These are phyloP conservation scores for Drosophila testacea DNA, from an alignment of 2,888 invertebrate species.

Conservation along the genomic window DNA sequence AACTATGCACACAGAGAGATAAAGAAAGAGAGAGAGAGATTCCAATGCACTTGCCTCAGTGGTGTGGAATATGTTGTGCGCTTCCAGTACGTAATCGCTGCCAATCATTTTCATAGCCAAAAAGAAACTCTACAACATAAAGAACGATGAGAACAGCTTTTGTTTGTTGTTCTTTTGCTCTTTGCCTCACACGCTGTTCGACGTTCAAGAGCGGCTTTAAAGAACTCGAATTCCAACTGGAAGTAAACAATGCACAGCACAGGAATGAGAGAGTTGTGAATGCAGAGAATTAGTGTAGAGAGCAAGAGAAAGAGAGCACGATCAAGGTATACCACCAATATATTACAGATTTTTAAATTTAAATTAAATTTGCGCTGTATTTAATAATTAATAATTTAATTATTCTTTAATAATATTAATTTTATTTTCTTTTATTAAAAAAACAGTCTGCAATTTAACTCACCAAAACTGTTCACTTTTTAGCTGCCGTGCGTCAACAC, in stretches of 20 bases:
- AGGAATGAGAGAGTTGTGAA: constrained; percentile 9
- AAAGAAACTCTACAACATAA: constrained; percentile 20
- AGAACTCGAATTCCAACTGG: constrained; percentile 34
- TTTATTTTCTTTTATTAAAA: background rate
- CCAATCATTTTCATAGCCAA: constrained; percentile 88
- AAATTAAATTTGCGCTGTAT: too few relatives aligned
- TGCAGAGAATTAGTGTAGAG: background rate
- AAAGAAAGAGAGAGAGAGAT: background rate
- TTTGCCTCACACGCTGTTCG: constrained; percentile 56
- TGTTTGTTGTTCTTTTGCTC: constrained; percentile 60
- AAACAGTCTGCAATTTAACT: background rate
- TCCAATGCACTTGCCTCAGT: constrained; percentile 88
- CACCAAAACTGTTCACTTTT: constrained; percentile 3
- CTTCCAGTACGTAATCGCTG: constrained; percentile 94
- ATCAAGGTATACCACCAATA: background rate
- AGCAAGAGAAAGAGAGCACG: background rate
- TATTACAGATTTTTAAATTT: too few relatives aligned
- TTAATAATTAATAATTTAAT: background rate
- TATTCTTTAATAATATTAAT: background rate
- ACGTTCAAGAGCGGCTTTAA: constrained; percentile 59
- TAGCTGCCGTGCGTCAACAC: constrained; percentile 60
- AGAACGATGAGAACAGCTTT: constrained; percentile 35
- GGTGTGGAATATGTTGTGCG: constrained; percentile 95
- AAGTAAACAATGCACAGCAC: constrained; percentile 42
- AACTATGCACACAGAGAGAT: background rate